Base-by-base conservation (phyloP, 2,888 invertebrate genomes). In the Glaucopsyche alexis region DNA sequence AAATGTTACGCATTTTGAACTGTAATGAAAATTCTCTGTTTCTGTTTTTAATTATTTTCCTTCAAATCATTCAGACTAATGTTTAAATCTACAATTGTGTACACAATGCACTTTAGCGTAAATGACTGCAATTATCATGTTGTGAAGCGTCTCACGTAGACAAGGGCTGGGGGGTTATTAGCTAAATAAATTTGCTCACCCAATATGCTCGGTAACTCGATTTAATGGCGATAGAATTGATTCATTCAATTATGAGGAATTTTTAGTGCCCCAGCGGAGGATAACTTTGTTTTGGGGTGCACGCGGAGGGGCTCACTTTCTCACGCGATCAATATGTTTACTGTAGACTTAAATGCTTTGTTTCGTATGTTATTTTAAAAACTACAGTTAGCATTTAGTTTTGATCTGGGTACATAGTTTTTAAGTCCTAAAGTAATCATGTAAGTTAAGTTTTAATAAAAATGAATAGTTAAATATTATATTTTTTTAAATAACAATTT, bases 181-280 rank as follows among this genome's bases (percentile, higher is more conserved):
- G 91, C 87, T 91, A 91, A 93, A 92, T 92, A 92, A 91, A 93
- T 92, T 92, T 91, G 91, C 89, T 87, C 91, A 84, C 88, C 87
- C 93, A 93, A 93, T 93, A 93, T 92, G 92, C 91, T 91, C 86
- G 82, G 91, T 93, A 93, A 93, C 91, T 92, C 90, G 92, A 93
- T 93, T 93, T 92, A 93, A 93, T 93, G 89, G 91, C 89, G 88
- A 91, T 91, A 88, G 92, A 91, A 93, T 92, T 91, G 92, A 93
- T 91, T 93, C 92, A 93, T 92, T 93, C 93, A 92, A 92, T 93
- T 93, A 93, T 84, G 88, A 87, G 91, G 91, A 92, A 92, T 92
- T 93, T 93, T 93, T 92, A 92, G 90, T 89, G 85, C 91, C 90
- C 90, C 85, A 84, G 83, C 81, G 89, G 83, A 85, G 84, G 87